phyloP scores from a whole-genome alignment of 2,113 vertebrate species.

The Lontra canadensis region DNA sequence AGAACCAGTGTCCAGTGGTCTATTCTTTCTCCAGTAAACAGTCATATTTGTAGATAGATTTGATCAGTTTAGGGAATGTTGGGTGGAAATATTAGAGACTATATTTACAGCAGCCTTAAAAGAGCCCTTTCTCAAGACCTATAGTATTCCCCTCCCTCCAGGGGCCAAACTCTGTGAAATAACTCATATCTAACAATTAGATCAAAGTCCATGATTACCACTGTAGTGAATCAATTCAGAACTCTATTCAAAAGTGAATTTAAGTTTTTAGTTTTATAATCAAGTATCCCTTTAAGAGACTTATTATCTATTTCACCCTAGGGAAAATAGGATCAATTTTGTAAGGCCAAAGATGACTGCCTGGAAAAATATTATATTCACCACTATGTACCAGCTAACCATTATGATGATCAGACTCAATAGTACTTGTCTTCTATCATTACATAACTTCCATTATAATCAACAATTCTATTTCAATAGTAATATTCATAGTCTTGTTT shows the following conservation, averaged over 20 bases:
- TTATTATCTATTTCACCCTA: background rate
- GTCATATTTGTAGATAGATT: background rate
- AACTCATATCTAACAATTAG: background rate
- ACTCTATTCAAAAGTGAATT: background rate
- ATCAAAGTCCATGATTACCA: background rate
- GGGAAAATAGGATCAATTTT: background rate
- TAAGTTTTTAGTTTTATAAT: background rate
- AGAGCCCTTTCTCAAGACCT: background rate
- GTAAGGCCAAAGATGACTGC: background rate
- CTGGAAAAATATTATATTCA: background rate
- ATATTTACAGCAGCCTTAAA: background rate
- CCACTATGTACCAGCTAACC: fast-evolving
- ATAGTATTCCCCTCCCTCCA: background rate
- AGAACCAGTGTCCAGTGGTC: background rate
- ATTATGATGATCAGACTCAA: background rate
- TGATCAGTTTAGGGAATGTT: background rate
- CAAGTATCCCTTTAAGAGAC: background rate
- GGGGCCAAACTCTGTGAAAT: background rate
- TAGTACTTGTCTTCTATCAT: background rate
- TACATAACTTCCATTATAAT: background rate
- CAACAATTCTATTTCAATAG: background rate
- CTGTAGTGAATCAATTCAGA: background rate
- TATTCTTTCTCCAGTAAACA: background rate
- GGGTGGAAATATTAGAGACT: background rate
- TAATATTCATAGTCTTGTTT: background rate